A percentile compares a stretch with the other conserved stretches of the same genome.
Evolutionary conservation across 2,113 vertebrate species (phyloP).

Genomic region (Sphyrna mokarran): DNA sequence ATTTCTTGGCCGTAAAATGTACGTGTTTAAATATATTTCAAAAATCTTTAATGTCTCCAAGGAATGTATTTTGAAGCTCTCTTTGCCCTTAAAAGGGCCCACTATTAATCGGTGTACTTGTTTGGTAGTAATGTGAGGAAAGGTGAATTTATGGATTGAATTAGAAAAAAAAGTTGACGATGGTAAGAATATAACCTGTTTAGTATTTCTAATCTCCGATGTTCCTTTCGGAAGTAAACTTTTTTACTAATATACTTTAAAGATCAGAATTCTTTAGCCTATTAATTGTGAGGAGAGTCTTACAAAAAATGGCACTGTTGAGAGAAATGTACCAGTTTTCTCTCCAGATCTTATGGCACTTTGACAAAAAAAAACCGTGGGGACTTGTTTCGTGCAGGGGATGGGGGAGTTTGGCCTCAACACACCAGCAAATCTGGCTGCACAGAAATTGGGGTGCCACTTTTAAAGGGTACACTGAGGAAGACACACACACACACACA

Average conservation of each 20-base stretch:
- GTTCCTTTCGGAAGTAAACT: not conserved
- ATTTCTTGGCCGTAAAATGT: not conserved
- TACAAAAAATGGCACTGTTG: too few species aligned
- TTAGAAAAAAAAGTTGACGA: not conserved
- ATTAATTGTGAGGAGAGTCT: not conserved
- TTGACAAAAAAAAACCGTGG: too few species aligned
- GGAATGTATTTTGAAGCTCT: slow-evolving; percentile 2
- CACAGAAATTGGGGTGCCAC: too few species aligned
- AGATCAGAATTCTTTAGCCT: not conserved
- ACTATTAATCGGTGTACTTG: not conserved
- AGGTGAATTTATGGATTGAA: not conserved
- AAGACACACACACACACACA: too few species aligned
- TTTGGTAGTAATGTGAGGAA: not conserved
- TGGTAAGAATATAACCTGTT: not conserved
- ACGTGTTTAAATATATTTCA: not conserved
- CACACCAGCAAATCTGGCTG: too few species aligned
- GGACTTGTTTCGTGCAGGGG: too few species aligned
- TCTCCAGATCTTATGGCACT: too few species aligned
- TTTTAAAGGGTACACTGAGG: too few species aligned
- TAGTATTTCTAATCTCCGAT: not conserved
- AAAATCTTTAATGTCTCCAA: not conserved
- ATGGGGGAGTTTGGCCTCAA: too few species aligned
- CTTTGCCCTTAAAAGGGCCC: not conserved
- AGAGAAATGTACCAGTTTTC: too few species aligned
- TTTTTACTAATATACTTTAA: not conserved